Evolutionary conservation across 2,797 vertebrate species (phyloP).

Genomic region (Enteromius afrohamiltoni): DNA sequence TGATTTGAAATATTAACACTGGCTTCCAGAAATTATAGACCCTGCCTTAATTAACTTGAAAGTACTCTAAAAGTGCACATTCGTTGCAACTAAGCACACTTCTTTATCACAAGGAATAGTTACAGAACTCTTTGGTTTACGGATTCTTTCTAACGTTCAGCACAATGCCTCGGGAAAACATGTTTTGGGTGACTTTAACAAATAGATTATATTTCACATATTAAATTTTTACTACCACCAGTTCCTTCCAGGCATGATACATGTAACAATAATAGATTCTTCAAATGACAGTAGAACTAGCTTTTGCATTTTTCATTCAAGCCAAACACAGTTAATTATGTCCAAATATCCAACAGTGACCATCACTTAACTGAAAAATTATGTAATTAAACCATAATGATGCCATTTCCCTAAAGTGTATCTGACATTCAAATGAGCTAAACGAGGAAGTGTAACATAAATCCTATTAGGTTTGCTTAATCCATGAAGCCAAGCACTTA

Average conservation of each 20-base stretch:
- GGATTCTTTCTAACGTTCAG: neutral
- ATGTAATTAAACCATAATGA: constrained; percentile 69
- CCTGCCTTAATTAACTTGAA: too few relatives aligned
- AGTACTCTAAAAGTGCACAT: neutral
- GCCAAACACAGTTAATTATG: constrained; percentile 56
- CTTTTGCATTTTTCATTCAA: constrained; percentile 52
- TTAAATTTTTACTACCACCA: constrained; percentile 17
- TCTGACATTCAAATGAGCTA: constrained; percentile 66
- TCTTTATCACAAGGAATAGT: neutral
- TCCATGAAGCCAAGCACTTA: constrained; percentile 74
- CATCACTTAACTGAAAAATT: constrained; percentile 61
- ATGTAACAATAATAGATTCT: constrained; percentile 41
- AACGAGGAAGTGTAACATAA: constrained; percentile 67
- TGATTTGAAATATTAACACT: too few relatives aligned
- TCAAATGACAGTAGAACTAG: constrained; percentile 50
- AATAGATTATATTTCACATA: constrained; percentile 21
- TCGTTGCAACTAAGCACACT: neutral
- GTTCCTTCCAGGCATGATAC: neutral
- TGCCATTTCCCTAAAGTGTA: constrained; percentile 63
- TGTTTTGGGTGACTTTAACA: constrained; percentile 25
- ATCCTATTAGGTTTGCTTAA: constrained; percentile 77
- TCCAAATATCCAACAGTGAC: constrained; percentile 57
- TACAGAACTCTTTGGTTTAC: neutral
- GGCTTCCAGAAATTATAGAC: too few relatives aligned
- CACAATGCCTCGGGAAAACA: neutral